phyloP scores from a whole-genome alignment of 2,113 vertebrate genomes.

The Lepisosteus osseus region DNA sequence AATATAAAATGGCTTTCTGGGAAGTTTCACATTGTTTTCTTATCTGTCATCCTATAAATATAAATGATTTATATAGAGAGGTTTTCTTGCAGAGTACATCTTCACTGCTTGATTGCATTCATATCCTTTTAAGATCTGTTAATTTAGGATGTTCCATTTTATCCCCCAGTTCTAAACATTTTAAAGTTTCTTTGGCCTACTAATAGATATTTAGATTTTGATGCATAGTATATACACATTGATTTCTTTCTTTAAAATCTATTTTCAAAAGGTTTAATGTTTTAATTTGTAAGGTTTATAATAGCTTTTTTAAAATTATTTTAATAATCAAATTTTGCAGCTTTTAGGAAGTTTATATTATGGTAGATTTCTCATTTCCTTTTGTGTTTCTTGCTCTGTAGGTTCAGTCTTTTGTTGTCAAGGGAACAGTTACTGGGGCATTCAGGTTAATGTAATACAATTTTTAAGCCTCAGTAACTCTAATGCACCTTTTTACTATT shows the following conservation, averaged over 20 bases:
- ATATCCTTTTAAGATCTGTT: neutral
- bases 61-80: too few species aligned
- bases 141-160: neutral
- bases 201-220: neutral
- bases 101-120: neutral
- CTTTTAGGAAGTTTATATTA: neutral
- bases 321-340: neutral
- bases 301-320: too few species aligned
- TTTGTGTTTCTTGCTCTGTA: neutral
- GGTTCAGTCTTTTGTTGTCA: neutral
- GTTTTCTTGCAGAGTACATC: too few species aligned
- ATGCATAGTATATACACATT: too few species aligned
- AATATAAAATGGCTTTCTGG: too few species aligned
- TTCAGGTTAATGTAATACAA: slow-evolving; percentile 11
- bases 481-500: neutral
- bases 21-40: too few species aligned
- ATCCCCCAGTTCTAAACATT: neutral
- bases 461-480: neutral
- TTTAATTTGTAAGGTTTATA: too few species aligned
- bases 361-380: neutral
- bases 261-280: too few species aligned
- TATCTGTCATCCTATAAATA: too few species aligned
- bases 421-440: slow-evolving; percentile 8
- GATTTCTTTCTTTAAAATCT: too few species aligned
- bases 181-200: neutral